These are phyloP conservation scores for Coelopa frigida DNA, from an alignment of 1,140 invertebrate genomes.

Conservation along the genomic window DNA sequence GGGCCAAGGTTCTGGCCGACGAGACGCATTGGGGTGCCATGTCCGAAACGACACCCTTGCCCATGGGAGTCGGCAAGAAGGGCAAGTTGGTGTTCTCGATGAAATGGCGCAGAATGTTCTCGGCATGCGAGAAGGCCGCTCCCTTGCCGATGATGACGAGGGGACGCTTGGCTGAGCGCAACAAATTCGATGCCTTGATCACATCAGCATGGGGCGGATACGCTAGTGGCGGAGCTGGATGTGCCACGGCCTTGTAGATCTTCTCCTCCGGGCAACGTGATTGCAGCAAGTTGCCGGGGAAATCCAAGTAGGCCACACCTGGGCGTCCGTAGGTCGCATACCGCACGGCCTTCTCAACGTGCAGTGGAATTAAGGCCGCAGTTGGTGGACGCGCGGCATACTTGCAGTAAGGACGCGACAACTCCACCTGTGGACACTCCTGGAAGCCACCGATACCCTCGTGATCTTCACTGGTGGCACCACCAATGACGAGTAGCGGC, in stretches of 20 bases:
- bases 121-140: slow-evolving; percentile 75
- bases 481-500: slow-evolving; percentile 87
- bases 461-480: slow-evolving; percentile 82
- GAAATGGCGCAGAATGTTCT: slow-evolving; percentile 61
- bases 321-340: slow-evolving; percentile 80
- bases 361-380: slow-evolving; percentile 72
- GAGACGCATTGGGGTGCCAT: slow-evolving; percentile 68
- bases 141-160: slow-evolving; percentile 92
- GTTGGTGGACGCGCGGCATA: slow-evolving; percentile 82
- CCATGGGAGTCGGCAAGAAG: slow-evolving; percentile 93
- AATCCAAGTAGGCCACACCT: slow-evolving; percentile 80
- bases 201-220: slow-evolving; percentile 62
- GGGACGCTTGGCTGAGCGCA: slow-evolving; percentile 68
- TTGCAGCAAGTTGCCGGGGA: slow-evolving; percentile 75
- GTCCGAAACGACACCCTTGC: slow-evolving; percentile 90
- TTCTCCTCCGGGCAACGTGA: slow-evolving; percentile 38
- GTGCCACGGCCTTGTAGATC: slow-evolving; percentile 40
- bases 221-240: slow-evolving; percentile 57
- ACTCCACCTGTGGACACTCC: slow-evolving; percentile 87
- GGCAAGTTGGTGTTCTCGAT: slow-evolving; percentile 68
- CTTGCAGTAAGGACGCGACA: slow-evolving; percentile 78
- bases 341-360: slow-evolving; percentile 88
- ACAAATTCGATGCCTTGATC: slow-evolving; percentile 58
- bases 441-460: slow-evolving; percentile 94
- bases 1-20: slow-evolving; percentile 75